phyloP scores from a whole-genome alignment of 2,888 invertebrate genomes.

The Sericinus montela region DNA sequence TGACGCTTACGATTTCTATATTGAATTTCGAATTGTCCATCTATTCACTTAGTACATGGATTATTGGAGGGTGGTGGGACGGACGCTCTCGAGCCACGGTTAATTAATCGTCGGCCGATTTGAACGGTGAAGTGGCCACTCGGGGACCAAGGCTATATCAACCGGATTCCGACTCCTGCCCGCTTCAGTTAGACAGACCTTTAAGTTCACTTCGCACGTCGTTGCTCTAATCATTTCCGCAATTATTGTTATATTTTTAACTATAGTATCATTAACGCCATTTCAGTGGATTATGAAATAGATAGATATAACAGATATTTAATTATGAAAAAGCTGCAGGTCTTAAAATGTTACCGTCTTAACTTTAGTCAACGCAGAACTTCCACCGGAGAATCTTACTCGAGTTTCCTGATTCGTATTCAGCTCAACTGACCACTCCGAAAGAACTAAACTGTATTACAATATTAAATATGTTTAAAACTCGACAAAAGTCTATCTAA shows the following conservation, averaged over 20 bases:
- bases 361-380: too few relatives aligned
- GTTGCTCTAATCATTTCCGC: constrained; percentile 51
- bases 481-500: too few relatives aligned
- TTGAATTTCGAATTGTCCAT: constrained; percentile 7
- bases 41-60: constrained; percentile 8
- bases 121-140: constrained; percentile 75
- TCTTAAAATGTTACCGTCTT: too few relatives aligned
- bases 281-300: too few relatives aligned
- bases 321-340: too few relatives aligned
- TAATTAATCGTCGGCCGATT: constrained; percentile 66
- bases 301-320: too few relatives aligned
- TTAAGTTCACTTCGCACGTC: constrained; percentile 44
- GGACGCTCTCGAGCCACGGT: constrained; percentile 43
- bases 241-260: neutral
- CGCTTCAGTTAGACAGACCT: constrained; percentile 74
- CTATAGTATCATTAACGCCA: too few relatives aligned
- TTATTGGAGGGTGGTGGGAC: constrained; percentile 42
- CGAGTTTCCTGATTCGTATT: too few relatives aligned
- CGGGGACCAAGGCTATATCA: constrained; percentile 68
- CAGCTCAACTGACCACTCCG: too few relatives aligned
- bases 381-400: too few relatives aligned
- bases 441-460: too few relatives aligned
- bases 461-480: too few relatives aligned
- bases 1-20: neutral
- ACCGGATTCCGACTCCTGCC: constrained; percentile 73